Evolutionary conservation across 2,888 invertebrate species (phyloP).

Genomic region (Bombylius major): DNA sequence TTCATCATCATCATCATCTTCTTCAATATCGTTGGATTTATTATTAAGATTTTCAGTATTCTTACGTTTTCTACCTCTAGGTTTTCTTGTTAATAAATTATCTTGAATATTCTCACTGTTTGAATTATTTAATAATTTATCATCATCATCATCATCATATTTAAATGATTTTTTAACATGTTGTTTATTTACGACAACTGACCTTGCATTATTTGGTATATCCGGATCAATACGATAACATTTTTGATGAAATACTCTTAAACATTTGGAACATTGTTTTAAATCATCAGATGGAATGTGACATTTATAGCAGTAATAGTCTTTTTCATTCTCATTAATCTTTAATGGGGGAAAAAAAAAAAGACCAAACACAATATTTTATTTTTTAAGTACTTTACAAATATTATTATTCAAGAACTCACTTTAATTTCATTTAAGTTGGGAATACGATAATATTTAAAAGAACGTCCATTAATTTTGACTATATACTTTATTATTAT

Average conservation of each 20-base stretch:
- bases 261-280: slow-evolving; percentile 50
- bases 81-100: too few species aligned
- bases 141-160: too few species aligned
- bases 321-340: slow-evolving; percentile 39
- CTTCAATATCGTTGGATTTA: too few species aligned
- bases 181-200: neutral
- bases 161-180: neutral
- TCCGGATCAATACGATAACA: slow-evolving; percentile 40
- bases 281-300: slow-evolving; percentile 54
- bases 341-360: neutral
- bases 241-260: slow-evolving; percentile 55
- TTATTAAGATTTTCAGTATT: neutral
- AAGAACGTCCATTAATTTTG: too few species aligned
- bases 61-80: neutral
- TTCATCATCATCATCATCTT: too few species aligned
- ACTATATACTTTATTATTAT: too few species aligned
- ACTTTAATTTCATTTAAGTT: too few species aligned
- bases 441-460: too few species aligned
- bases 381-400: too few species aligned
- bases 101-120: neutral
- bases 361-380: too few species aligned
- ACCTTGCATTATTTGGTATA: slow-evolving; percentile 19
- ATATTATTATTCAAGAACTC: too few species aligned
- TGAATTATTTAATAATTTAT: neutral
- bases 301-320: slow-evolving; percentile 73